Evolutionary conservation across 2,797 vertebrate species (phyloP), one percentile per base, ranked within the genome.

Genomic region (Hypotaenidia okinawae): DNA sequence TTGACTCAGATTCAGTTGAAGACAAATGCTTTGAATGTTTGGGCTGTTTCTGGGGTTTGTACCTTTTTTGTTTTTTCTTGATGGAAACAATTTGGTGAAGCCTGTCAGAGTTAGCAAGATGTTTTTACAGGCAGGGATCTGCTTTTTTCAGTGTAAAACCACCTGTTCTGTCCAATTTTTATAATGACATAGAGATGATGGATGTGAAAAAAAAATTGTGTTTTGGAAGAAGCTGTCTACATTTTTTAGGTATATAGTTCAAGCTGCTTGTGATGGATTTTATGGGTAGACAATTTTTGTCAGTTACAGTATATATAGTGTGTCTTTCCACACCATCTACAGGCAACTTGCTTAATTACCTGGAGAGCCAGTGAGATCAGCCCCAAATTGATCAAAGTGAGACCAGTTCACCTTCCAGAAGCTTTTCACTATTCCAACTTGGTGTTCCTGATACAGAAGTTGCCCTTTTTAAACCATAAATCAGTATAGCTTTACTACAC

Each of bases 321-420:
- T 76, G 57, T 74, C 73, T 94, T 94, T 74, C 84, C 87, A 76
- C 59, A 78, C 79, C 85, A 72, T 92, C 81, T 87, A 54, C 54
- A 91, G 66, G 72, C 69, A 92, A 69, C 52, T 91, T 80, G 39
- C 52, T 86, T 94, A 69, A 82, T 89, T 84, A 78, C 85, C 54
- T 90, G 55, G 15, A 79, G 10, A 75, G 47, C 30, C 63, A 69
- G 25, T 32, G n/a, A 63, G 67, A 57, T 59, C 43, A 79, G n/a
- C 55, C 47, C n/a, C 62, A 62, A 84, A 85, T 32, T 66, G 25
- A 86, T 86, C 23, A 43, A 62, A 79, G 78, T 33, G 25, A 54
- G 61, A 81, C 61, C 49, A 61, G 33, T 70, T 86, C 70, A 93
- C 49, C 30, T 39, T 70, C 39, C 25, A 58, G 67, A 94, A 67